phyloP scores from a whole-genome alignment of 30 jellyfish, hydroid and myxozoan species.

The Aurelia aurita region DNA sequence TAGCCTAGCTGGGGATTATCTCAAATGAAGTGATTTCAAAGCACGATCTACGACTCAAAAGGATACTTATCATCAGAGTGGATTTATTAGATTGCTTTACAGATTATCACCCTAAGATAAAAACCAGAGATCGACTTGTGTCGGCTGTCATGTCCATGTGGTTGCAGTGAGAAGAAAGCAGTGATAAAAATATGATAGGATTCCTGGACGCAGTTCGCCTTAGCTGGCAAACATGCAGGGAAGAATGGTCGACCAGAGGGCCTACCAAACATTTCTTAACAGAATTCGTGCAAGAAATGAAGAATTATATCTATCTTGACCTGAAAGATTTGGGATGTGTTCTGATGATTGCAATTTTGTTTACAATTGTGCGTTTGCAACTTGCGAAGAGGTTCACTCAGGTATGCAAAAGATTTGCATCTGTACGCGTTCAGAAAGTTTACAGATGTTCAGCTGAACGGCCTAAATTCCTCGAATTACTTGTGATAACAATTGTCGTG shows the following conservation, averaged over 20 bases:
- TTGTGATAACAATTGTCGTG: too few species aligned
- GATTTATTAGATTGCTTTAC: too few species aligned
- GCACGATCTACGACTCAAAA: too few species aligned
- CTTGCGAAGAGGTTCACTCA: conserved; percentile 27
- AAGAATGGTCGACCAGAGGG: conserved; percentile 60
- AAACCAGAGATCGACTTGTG: background rate
- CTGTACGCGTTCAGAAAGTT: too few species aligned
- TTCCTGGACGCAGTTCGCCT: conserved; percentile 24
- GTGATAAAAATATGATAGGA: conserved; percentile 44
- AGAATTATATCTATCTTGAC: conserved; percentile 20
- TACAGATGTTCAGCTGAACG: too few species aligned
- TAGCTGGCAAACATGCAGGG: conserved; percentile 64
- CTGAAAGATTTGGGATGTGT: conserved; percentile 32
- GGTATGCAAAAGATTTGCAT: conserved; percentile 21
- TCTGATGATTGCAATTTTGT: conserved; percentile 27
- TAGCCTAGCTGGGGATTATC: too few species aligned
- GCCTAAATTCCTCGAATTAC: too few species aligned
- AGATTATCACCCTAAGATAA: background rate
- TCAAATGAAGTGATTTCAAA: too few species aligned
- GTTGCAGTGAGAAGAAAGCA: too few species aligned
- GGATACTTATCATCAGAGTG: too few species aligned
- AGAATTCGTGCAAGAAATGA: conserved; percentile 67
- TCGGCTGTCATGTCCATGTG: background rate
- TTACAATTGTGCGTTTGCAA: conserved; percentile 52
- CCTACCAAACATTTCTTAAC: conserved; percentile 26